Conservation (phyloP, 2,888 invertebrate species). For the Orthosia gracilis region DNA sequence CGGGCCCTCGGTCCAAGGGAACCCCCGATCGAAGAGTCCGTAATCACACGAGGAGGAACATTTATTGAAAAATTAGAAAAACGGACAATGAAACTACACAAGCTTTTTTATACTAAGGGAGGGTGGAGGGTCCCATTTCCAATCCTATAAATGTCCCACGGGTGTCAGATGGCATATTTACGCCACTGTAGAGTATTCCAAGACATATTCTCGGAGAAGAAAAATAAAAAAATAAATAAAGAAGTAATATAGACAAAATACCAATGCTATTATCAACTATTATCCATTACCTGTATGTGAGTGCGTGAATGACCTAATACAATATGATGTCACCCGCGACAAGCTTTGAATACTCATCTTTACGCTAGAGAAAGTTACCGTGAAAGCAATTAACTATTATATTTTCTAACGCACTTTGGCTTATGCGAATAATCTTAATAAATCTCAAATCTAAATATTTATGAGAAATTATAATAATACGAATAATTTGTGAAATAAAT, state of each 20-base stretch:
- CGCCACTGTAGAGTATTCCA: background rate
- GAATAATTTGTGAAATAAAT: constrained; percentile 40
- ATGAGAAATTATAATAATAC: constrained; percentile 43
- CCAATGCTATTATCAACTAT: constrained; percentile 11
- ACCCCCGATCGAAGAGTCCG: no score
- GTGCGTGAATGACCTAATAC: constrained; percentile 47
- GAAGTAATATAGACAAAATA: constrained; percentile 1
- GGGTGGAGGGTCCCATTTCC: no score
- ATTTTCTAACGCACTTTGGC: constrained; percentile 37
- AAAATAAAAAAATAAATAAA: no score
- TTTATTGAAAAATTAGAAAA: no score
- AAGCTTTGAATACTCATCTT: constrained; percentile 35
- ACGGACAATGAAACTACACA: no score
- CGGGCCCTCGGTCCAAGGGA: no score
- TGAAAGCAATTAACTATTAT: constrained; percentile 51
- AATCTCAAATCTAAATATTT: constrained; percentile 28
- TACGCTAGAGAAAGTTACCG: constrained; percentile 57
- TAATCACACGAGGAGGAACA: no score
- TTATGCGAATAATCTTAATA: constrained; percentile 38
- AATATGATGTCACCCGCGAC: constrained; percentile 48
- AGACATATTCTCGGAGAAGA: background rate
- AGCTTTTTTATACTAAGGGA: no score
- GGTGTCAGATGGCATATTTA: no score
- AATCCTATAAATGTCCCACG: no score
- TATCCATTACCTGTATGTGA: constrained; percentile 18